Evolutionary conservation across 2,888 invertebrate genomes (phyloP).

Genomic region (Ochlodes sylvanus): DNA sequence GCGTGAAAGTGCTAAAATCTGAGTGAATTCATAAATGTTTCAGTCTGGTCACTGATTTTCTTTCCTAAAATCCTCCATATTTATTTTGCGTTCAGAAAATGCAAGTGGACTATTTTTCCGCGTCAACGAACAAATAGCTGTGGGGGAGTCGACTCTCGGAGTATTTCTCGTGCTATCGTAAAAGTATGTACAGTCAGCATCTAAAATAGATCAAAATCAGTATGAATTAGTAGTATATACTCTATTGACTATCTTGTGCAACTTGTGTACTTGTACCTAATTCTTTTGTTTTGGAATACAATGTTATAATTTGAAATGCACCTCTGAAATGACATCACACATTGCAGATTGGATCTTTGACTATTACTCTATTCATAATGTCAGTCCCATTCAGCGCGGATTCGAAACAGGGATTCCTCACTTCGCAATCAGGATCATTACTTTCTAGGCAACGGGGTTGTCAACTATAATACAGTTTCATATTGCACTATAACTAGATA

Average conservation of each 20-base stretch:
- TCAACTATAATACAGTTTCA: too few relatives aligned
- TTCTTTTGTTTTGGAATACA: too few relatives aligned
- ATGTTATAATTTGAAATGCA: too few relatives aligned
- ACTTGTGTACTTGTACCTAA: too few relatives aligned
- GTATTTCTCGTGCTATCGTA: constrained; percentile 48
- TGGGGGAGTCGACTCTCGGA: constrained; percentile 65
- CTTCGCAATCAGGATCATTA: too few relatives aligned
- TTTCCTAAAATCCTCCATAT: constrained; percentile 57
- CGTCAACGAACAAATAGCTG: constrained; percentile 72
- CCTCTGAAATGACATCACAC: too few relatives aligned
- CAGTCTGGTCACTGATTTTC: constrained; percentile 33
- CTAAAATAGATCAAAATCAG: neutral
- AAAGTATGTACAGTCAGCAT: neutral
- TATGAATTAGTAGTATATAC: neutral
- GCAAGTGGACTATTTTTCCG: constrained; percentile 67
- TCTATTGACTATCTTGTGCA: neutral
- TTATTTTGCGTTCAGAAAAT: constrained; percentile 62
- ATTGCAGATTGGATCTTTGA: too few relatives aligned
- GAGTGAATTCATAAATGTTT: constrained; percentile 32
- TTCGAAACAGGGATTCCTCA: too few relatives aligned
- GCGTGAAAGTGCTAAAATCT: constrained; percentile 23
- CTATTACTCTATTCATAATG: too few relatives aligned
- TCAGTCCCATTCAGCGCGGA: too few relatives aligned
- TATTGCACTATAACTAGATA: too few relatives aligned
- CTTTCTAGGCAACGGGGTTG: too few relatives aligned